Evolutionary conservation across 1,140 invertebrate species (phyloP).

Genomic region (Luehdorfia chinensis): DNA sequence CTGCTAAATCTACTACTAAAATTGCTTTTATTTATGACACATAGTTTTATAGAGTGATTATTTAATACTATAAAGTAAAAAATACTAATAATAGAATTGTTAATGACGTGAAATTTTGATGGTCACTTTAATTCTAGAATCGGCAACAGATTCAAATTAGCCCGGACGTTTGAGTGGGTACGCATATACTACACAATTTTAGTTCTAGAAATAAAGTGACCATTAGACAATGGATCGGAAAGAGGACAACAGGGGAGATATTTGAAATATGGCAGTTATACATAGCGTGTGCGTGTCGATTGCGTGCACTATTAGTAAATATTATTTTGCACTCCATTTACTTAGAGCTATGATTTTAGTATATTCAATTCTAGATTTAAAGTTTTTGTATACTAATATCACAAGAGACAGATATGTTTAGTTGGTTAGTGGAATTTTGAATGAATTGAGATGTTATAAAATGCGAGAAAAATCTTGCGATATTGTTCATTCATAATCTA

Average conservation of each 20-base stretch:
- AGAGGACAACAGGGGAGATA: background rate
- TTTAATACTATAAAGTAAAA: background rate
- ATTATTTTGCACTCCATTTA: background rate
- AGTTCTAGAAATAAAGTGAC: background rate
- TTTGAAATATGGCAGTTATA: background rate
- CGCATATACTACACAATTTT: too few species aligned
- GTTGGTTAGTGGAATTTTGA: too few species aligned
- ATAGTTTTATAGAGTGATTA: background rate
- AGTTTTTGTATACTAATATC: too few species aligned
- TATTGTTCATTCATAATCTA: too few species aligned
- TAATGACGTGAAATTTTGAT: background rate
- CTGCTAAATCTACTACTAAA: background rate
- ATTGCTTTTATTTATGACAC: slow-evolving; percentile 1
- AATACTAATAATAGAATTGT: background rate
- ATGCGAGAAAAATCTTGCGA: too few species aligned
- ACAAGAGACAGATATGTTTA: too few species aligned
- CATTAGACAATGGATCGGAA: background rate
- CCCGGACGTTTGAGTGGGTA: too few species aligned
- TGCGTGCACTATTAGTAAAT: background rate
- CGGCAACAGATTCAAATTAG: background rate
- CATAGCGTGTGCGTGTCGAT: background rate
- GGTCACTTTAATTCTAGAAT: background rate
- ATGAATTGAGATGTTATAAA: too few species aligned
- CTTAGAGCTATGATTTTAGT: too few species aligned
- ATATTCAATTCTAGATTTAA: too few species aligned